A percentile compares a stretch with the other conserved stretches of the same genome.
phyloP scores from a whole-genome alignment of 2,113 vertebrate genomes.

The Oreotragus oreotragus region DNA sequence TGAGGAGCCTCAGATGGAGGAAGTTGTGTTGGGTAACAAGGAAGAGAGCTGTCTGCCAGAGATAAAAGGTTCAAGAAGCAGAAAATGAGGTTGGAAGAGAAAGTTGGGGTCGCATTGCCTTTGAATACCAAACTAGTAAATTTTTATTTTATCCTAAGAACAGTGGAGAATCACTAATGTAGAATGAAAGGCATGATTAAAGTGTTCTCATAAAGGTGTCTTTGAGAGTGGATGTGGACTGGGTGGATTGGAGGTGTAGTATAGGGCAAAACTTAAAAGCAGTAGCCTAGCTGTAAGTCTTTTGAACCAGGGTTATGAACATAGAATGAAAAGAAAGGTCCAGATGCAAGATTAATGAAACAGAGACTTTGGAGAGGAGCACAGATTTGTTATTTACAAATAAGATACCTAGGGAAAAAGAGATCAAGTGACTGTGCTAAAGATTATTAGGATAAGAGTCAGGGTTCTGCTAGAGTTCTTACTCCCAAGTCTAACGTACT shows the following conservation, averaged over 20 bases:
- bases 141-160: slow-evolving; percentile 22
- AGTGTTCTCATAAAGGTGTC: background rate
- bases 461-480: background rate
- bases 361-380: background rate
- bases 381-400: background rate
- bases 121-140: background rate
- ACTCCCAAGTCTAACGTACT: background rate
- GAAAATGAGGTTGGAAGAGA: background rate
- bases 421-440: background rate
- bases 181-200: background rate
- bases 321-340: background rate
- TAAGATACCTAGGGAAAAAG: background rate
- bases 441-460: slow-evolving; percentile 12
- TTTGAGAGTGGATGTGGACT: background rate
- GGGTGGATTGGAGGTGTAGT: background rate
- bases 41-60: background rate
- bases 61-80: background rate
- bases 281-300: background rate
- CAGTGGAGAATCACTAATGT: background rate
- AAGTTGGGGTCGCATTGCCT: background rate
- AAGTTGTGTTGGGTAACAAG: background rate
- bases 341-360: background rate
- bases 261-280: background rate
- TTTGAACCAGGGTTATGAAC: background rate
- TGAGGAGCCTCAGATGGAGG: background rate